Evolutionary conservation across 2,888 invertebrate species (phyloP), one percentile per base, ranked within the genome.

Genomic region (Aspidiotus destructor): DNA sequence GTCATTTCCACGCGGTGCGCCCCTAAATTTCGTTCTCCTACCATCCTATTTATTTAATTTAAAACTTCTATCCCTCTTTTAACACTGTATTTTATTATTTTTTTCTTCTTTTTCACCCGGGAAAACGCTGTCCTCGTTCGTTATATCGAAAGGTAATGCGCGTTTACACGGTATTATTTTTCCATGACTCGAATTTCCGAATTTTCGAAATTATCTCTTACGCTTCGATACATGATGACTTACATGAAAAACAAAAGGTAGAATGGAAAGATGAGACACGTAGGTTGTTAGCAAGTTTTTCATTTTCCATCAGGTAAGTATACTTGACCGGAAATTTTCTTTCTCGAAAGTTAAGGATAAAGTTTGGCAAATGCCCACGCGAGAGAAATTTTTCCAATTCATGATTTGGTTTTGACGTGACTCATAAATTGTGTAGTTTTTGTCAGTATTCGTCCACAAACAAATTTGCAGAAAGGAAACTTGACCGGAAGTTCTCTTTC

Each of bases 1-100:
- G 71, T 71, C 71, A 71, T 71, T 71, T 71, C 70, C 71, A 71
- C 71, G 71, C 71, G 64, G 65, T 64, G 70, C 68, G 69, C 69
- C 69, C 69, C 69, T 69, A 69, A 69, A 69, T 69, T 62, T 55
- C 62, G 55, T 62, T 62, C 68, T 68, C 61, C 61, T 54, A 62
- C 62, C 69, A 62, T 69, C 69, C 62, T 69, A 69, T 69, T 69
- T 69, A 69, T 69, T 69, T 69, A 69, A 69, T 69, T 69, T 69
- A 69, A 69, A 69, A 62, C 68, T 67, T 67, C 67, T 67, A 67
- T 67, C 67, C 67, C 67, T 57, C 67, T 67, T 67, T 60, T 67
- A 67, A 48, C 41, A 67, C 67, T 55, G 41, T 64, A 57, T 52
- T 52, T 52, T 52, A 52, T 52, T n/a, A 13, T 52, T 52, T 54